A percentile compares a stretch with the other conserved stretches of the same genome.
Evolutionary conservation across 2,888 invertebrate genomes (phyloP).

Genomic region (Cylloceria caligata): DNA sequence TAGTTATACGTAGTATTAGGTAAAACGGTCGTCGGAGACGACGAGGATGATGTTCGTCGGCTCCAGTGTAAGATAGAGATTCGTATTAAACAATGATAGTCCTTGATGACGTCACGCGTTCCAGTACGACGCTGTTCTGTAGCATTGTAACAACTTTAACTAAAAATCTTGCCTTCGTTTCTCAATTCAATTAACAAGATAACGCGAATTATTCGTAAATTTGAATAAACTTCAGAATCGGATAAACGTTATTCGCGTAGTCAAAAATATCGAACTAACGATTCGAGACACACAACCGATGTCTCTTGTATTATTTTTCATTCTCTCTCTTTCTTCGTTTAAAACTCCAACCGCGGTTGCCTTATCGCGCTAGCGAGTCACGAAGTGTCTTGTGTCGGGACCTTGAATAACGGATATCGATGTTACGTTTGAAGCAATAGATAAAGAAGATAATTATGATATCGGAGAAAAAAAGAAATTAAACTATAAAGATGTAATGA

Average conservation of each 20-base stretch:
- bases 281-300: conserved; percentile 43
- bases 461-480: conserved; percentile 13
- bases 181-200: conserved; percentile 5
- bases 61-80: conserved; percentile 49
- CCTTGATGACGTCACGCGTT: conserved; percentile 35
- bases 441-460: conserved; percentile 23
- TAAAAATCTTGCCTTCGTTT: conserved; percentile 47
- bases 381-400: conserved; percentile 76
- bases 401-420: conserved; percentile 66
- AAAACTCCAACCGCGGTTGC: conserved; percentile 72
- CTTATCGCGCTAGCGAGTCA: conserved; percentile 72
- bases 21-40: conserved; percentile 22
- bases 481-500: background rate
- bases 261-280: background rate
- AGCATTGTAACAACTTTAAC: conserved; percentile 29
- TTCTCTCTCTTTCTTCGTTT: conserved; percentile 40
- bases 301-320: conserved; percentile 29
- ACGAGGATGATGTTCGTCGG: conserved; percentile 20
- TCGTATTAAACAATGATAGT: conserved; percentile 36
- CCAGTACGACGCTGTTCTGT: conserved; percentile 2
- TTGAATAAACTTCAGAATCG: background rate
- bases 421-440: conserved; percentile 34
- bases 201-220: background rate
- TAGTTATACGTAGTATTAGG: conserved; percentile 43
- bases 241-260: background rate